These are phyloP conservation scores for Hydrolagus colliei DNA, from an alignment of 2,797 vertebrate genomes.

Conservation along the genomic window DNA sequence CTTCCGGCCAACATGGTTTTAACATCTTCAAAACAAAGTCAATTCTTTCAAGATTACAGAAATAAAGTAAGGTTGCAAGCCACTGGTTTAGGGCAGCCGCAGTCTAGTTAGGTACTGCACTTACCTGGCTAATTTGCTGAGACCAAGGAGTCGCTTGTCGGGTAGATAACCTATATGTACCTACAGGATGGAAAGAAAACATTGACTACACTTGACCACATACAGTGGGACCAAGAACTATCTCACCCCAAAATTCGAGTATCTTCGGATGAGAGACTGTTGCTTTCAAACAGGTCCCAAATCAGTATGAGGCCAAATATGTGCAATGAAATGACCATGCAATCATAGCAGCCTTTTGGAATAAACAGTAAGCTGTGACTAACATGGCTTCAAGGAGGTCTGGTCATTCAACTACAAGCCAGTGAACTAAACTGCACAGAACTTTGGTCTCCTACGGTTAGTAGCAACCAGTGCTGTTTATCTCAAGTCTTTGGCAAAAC, in stretches of 20 bases:
- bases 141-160: slow-evolving; percentile 92
- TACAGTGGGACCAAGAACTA: slow-evolving; percentile 16
- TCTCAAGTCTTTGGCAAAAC: slow-evolving; percentile 29
- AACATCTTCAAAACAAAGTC: neutral
- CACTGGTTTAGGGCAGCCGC: neutral
- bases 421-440: slow-evolving; percentile 25
- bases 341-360: slow-evolving; percentile 28
- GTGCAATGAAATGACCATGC: slow-evolving; percentile 29
- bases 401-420: slow-evolving; percentile 27
- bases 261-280: neutral
- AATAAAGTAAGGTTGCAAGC: neutral
- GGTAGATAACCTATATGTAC: slow-evolving; percentile 98
- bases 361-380: slow-evolving; percentile 25
- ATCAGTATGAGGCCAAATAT: slow-evolving; percentile 31
- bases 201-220: slow-evolving; percentile 33
- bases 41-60: neutral
- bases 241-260: slow-evolving; percentile 28
- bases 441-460: slow-evolving; percentile 12
- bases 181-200: slow-evolving; percentile 51
- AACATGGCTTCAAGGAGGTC: neutral
- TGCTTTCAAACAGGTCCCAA: slow-evolving; percentile 16
- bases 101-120: slow-evolving; percentile 36
- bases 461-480: slow-evolving; percentile 19
- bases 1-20: neutral
- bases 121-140: slow-evolving; percentile 95